Evolutionary conservation across 2,888 invertebrate genomes (phyloP), one percentile per base, ranked within the genome.

Genomic region (Drosophila multiciliata): DNA sequence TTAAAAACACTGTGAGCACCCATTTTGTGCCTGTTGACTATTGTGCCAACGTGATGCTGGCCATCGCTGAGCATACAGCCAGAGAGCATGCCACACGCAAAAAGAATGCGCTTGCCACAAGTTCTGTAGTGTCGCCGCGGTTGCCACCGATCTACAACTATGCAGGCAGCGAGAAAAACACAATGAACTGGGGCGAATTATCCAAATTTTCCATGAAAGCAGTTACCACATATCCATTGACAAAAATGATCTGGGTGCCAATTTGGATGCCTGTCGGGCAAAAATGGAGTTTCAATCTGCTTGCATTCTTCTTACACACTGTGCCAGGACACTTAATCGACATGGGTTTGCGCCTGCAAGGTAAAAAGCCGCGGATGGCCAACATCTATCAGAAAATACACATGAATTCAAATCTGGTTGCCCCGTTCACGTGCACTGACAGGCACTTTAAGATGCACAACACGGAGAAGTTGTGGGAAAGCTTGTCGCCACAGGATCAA

Each of bases 381-480:
- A 96, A 95, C 81, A 94, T 96, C 57, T 98, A 98, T 92, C 94
- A 94, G 72, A 97, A 97, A 91, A 95, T 98, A 55, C 96, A 97
- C 92, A 96, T 96, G 91, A 96, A 97, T 75, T 94, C 96, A 7
- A 94, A 95, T 3, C 95, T 96, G 0, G 90, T 98, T 29, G 93
- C 95, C 0, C 97, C 96, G 91, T 98, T 98, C 93, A 95, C 95
- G 61, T 95, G 94, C 29, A 93, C 94, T n/a, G 95, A 96, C 63
- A 97, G 98, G 95, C 91, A 91, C 0, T 97, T 97, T 91, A 94
- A 94, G 40, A 96, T 96, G 75, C 92, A 94, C 55, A 96, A 97
- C 87, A 95, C 91, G 3, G 75, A 88, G 49, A 75, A 81, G 1
- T 84, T 95, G 52, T 94, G 94, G 93, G 77, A 88, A 0, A 91